These are phyloP conservation scores for Acheta domesticus DNA, from an alignment of 2,888 invertebrate genomes.

Conservation along the genomic window DNA sequence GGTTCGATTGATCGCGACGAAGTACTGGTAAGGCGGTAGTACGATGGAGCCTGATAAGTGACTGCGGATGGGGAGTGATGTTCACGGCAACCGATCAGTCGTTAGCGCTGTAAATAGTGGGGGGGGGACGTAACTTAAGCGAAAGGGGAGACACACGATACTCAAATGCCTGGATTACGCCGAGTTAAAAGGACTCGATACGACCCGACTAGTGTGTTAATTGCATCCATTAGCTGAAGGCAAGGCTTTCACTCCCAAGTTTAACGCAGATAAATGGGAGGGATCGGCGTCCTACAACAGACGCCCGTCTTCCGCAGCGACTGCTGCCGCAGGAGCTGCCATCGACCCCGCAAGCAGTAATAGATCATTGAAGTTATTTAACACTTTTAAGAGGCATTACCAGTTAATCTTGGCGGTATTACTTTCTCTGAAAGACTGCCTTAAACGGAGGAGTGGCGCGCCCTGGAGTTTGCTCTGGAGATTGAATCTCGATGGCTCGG, in stretches of 20 bases:
- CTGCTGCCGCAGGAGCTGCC: neutral
- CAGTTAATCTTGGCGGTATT: constrained; percentile 18
- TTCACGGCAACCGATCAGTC: too few species aligned
- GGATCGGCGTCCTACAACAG: neutral
- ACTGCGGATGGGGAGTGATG: too few species aligned
- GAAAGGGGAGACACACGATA: neutral
- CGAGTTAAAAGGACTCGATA: neutral
- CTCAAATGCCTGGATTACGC: neutral
- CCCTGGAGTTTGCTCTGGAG: neutral
- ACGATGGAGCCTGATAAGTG: too few species aligned
- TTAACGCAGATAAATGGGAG: neutral
- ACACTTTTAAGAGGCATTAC: neutral
- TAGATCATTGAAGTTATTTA: constrained; percentile 18
- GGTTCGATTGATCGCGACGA: too few species aligned
- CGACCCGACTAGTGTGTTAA: neutral
- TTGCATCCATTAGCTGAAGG: neutral
- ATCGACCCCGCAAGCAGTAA: neutral
- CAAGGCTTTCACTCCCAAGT: neutral
- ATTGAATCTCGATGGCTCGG: neutral
- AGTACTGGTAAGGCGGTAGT: too few species aligned
- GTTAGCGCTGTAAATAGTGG: too few species aligned
- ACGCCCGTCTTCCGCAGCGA: too few species aligned
- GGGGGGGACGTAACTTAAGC: too few species aligned
- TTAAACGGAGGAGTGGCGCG: neutral
- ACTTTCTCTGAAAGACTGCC: neutral